Base-by-base conservation (phyloP, 1,140 invertebrate species). In the Rhopalosiphum maidis region DNA sequence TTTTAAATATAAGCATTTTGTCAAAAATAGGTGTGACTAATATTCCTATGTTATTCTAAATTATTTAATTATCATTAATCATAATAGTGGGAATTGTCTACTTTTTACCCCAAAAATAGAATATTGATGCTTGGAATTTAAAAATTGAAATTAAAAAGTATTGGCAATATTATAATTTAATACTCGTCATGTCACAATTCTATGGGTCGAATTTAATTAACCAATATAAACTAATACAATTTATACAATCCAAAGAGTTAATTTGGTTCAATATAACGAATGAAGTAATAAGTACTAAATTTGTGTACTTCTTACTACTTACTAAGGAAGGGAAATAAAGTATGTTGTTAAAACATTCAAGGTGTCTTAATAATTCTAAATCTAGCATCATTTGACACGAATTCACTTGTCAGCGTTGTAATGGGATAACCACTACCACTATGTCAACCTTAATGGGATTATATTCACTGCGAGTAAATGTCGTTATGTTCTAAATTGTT, bases 351-450 rank as follows among this genome's bases (percentile, higher is more conserved):
- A 86, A 48, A 86, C 15, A 48, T n/a, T 43, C 5, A 86, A 86
- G 41, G 23, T 25, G 9, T 43, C 15, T 86, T 30, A 86, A 86
- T 46, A 86, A 86, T 86, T 86, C 25, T 25, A 86, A 86, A 86
- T 86, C 85, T 86, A 86, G 85, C n/a, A 46, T 46, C 37, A 86
- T 86, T 86, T 86, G 85, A 86, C 43, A 86, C 85, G 41, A 86
- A 86, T 86, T 86, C 43, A 86, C 85, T 86, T 86, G 85, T 86
- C 85, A 86, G 43, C 41, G 43, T 86, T 25, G 43, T 25, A 85
- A 86, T 43, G 43, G 43, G 25, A 86, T 86, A 46, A 86, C 85
- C 11, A 46, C 85, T 46, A 46, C 37, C 30, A 46, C 43, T 43
- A 48, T 86, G 41, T 86, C 25, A 43, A 86, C 85, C 41, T 30